Evolutionary conservation across 2,888 invertebrate species (phyloP).

Genomic region (Perizoma affinitatum): DNA sequence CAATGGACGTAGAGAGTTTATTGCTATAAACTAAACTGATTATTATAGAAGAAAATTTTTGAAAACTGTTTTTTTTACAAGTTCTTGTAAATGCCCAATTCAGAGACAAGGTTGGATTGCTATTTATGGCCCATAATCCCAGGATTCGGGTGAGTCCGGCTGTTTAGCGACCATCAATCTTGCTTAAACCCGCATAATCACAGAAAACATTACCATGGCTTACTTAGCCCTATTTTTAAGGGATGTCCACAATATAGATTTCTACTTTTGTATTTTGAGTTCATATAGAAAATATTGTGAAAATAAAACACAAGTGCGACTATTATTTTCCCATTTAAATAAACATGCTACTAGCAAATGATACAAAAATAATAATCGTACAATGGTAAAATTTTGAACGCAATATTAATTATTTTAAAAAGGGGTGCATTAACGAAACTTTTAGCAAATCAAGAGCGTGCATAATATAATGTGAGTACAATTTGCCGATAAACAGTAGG

Average conservation of each 20-base stretch:
- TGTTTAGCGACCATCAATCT: conserved; percentile 72
- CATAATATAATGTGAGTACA: conserved; percentile 43
- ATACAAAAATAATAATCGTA: too few relatives aligned
- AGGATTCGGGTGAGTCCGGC: conserved; percentile 64
- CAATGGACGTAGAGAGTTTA: too few relatives aligned
- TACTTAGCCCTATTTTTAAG: conserved; percentile 71
- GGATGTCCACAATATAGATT: conserved; percentile 28
- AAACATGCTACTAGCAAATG: too few relatives aligned
- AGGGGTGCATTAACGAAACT: conserved; percentile 37
- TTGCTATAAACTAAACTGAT: too few relatives aligned
- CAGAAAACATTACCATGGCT: conserved; percentile 70
- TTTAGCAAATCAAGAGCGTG: conserved; percentile 45
- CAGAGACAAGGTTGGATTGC: conserved; percentile 61
- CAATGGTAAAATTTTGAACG: too few relatives aligned
- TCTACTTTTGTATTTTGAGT: conserved; percentile 6
- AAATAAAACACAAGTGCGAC: too few relatives aligned
- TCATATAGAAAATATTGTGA: background rate
- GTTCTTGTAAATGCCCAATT: background rate
- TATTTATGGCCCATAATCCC: conserved; percentile 73
- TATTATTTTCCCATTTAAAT: too few relatives aligned
- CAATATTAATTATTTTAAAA: too few relatives aligned
- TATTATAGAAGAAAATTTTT: too few relatives aligned
- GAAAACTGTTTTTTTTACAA: background rate
- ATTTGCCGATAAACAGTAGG: conserved; percentile 46
- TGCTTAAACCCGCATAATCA: conserved; percentile 79